A percentile compares a stretch with the other conserved stretches of the same genome.
Conservation (phyloP, 2,797 vertebrate species). For the Dallia pectoralis region DNA sequence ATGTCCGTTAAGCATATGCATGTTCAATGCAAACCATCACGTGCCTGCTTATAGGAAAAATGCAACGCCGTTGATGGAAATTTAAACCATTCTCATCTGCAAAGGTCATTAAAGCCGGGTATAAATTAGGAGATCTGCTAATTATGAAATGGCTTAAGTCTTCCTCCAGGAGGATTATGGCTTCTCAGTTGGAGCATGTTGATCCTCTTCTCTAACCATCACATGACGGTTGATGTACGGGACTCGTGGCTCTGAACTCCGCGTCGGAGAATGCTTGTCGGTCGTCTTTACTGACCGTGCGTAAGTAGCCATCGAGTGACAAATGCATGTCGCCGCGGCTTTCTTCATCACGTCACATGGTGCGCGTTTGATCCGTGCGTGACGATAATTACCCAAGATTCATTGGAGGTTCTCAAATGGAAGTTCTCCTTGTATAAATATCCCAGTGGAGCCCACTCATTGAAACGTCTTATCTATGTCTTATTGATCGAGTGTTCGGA, state of each 20-base stretch:
- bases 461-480: too few relatives aligned
- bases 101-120: slow-evolving; percentile 77
- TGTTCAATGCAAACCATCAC: slow-evolving; percentile 58
- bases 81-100: slow-evolving; percentile 77
- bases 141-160: slow-evolving; percentile 82
- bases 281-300: slow-evolving; percentile 70
- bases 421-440: neutral
- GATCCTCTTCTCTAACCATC: slow-evolving; percentile 67
- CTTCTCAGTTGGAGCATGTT: slow-evolving; percentile 76
- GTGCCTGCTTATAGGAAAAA: slow-evolving; percentile 60
- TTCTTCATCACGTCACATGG: neutral
- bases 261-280: slow-evolving; percentile 73
- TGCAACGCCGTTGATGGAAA: slow-evolving; percentile 72
- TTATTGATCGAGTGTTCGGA: too few relatives aligned
- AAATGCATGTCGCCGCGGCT: slow-evolving; percentile 23
- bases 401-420: neutral
- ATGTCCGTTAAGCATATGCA: slow-evolving; percentile 76
- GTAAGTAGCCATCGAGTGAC: slow-evolving; percentile 53
- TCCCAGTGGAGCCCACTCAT: too few relatives aligned
- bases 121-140: slow-evolving; percentile 79
- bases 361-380: neutral
- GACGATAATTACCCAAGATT: neutral
- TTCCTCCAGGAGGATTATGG: slow-evolving; percentile 78
- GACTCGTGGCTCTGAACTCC: slow-evolving; percentile 71
- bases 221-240: slow-evolving; percentile 72